phyloP scores from a whole-genome alignment of 2,113 vertebrate species.

The Ictalurus punctatus region DNA sequence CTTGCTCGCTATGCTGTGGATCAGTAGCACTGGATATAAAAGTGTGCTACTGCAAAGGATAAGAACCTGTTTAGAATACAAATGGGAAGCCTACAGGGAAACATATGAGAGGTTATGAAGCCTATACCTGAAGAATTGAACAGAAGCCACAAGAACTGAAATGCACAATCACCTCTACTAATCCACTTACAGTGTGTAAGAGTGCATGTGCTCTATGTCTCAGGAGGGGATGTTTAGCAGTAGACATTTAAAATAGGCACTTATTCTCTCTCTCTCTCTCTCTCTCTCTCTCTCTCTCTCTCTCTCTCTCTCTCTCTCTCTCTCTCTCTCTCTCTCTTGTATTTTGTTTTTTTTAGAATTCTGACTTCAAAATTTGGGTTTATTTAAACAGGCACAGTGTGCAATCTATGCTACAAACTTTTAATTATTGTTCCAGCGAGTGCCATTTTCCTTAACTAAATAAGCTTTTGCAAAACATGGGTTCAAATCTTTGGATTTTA shows the following conservation, averaged over 20 bases:
- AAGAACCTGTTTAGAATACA: neutral
- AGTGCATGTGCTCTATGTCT: neutral
- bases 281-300: too few species aligned
- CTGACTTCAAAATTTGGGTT: neutral
- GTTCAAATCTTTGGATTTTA: neutral
- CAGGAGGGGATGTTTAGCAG: neutral
- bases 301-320: too few species aligned
- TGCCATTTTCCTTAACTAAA: neutral
- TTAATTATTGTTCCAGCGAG: neutral
- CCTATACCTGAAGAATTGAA: neutral
- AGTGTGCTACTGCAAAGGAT: neutral
- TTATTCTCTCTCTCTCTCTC: neutral
- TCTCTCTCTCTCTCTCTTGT: too few species aligned
- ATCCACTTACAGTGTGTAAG: neutral
- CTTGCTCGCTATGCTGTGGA: neutral
- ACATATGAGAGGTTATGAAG: constrained; percentile 4
- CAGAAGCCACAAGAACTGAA: neutral
- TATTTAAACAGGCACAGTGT: neutral
- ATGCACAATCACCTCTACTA: neutral
- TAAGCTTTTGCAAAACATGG: neutral
- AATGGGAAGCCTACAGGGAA: neutral
- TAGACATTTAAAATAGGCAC: neutral
- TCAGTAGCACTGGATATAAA: constrained; percentile 12
- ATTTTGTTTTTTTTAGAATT: neutral
- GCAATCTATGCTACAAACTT: neutral